Evolutionary conservation across 2,113 vertebrate genomes (phyloP).

Genomic region (Protobothrops mucrosquamatus): DNA sequence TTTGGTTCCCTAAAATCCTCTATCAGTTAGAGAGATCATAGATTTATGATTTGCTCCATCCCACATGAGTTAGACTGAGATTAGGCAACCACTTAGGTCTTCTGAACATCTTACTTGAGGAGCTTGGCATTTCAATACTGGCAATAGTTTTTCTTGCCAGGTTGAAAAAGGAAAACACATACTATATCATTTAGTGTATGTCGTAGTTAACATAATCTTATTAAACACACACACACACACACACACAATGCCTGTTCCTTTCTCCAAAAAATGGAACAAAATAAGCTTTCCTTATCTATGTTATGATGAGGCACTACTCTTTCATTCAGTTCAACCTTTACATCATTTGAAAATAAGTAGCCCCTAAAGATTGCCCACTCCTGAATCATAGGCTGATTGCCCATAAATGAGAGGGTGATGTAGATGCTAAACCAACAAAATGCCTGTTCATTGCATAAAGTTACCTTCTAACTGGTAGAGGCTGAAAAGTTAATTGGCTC

Average conservation of each 20-base stretch:
- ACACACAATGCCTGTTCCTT: neutral
- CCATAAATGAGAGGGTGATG: neutral
- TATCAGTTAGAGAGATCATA: neutral
- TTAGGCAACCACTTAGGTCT: neutral
- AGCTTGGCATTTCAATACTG: neutral
- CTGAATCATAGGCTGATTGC: neutral
- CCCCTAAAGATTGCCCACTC: neutral
- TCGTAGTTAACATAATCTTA: neutral
- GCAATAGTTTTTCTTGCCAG: neutral
- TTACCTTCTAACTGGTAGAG: neutral
- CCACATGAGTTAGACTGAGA: neutral
- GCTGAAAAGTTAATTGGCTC: neutral
- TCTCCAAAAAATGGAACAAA: neutral
- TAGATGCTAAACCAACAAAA: neutral
- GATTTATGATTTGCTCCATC: neutral
- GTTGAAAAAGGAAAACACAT: neutral
- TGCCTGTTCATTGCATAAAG: neutral
- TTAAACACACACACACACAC: neutral
- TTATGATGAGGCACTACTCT: neutral
- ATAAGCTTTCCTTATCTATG: neutral
- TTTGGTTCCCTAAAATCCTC: neutral
- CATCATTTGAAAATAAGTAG: neutral
- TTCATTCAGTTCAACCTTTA: neutral
- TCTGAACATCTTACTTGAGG: neutral
- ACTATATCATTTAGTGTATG: neutral